Conservation (phyloP, 35 echinoderm and acorn worm genomes). For the Amphiura filiformis region DNA sequence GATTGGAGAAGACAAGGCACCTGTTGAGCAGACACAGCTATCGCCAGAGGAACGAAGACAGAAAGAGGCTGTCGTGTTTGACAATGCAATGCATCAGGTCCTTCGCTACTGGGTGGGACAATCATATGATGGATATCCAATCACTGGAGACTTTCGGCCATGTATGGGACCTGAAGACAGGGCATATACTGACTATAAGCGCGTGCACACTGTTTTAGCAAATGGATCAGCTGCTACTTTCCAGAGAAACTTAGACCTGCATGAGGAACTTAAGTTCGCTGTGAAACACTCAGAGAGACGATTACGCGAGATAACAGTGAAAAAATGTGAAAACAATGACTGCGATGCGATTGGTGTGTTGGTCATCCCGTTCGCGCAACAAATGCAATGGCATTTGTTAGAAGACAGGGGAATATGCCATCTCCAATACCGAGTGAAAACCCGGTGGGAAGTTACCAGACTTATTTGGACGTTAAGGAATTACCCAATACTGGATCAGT, state of each 20-base stretch:
- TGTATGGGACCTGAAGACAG: neutral
- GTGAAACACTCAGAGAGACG: neutral
- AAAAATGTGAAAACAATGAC: neutral
- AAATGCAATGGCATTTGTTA: conserved; percentile 11
- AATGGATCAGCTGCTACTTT: neutral
- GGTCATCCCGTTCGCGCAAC: neutral
- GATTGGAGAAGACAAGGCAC: conserved; percentile 24
- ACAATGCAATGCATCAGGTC: conserved; percentile 26
- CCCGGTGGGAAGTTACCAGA: neutral
- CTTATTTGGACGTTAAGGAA: neutral
- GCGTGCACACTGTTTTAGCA: neutral
- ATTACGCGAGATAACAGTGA: neutral
- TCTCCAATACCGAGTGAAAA: neutral
- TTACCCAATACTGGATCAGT: neutral
- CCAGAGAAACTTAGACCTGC: neutral
- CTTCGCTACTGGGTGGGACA: conserved; percentile 21
- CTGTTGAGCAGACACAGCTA: neutral
- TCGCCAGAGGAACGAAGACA: neutral
- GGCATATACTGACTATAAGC: neutral
- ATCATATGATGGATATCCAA: conserved; percentile 18
- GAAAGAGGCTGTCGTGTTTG: conserved; percentile 41
- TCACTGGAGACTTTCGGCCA: neutral
- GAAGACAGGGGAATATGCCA: neutral
- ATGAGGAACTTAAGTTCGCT: neutral
- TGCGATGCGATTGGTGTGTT: conserved; percentile 16